Evolutionary conservation across 2,888 invertebrate genomes (phyloP), one percentile per base, ranked within the genome.

Genomic region (Incurvaria masculella): DNA sequence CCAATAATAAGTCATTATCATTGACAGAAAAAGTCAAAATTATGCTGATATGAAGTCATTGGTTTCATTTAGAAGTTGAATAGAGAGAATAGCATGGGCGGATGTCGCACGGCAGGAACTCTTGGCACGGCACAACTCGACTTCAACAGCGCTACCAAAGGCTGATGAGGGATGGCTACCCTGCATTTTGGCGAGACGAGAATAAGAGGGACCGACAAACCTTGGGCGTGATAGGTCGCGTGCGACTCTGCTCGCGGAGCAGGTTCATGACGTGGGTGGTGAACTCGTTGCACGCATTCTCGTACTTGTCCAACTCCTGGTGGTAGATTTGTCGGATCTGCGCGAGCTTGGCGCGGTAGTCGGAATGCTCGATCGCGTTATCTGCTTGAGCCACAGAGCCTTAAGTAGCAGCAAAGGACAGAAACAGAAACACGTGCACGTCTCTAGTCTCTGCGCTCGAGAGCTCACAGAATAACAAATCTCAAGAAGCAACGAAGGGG

Each of bases 251-350:
- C 75, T 98, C 96, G 49, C 97, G 81, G 55, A 98, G 82, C 60
- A 98, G 81, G 74, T 98, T 98, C 91, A 97, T 94, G 57, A 99
- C 99, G 79, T 99, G 99, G n/a, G 97, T 98, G 51, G 99, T 99
- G 78, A 99, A 99, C 81, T 99, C 98, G 73, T 95, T 96, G 81
- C 99, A 99, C n/a, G 98, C 98, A 84, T 98, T 97, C 80, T 99
- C 97, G 68, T 99, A 99, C 83, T 99, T 99, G 78, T 97, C 97
- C 64, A 99, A 78, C 78, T 99, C 99, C 76, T 97, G 95, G 74
- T 98, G 97, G 79, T 99, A 99, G 62, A 99, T 98, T 79, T 95
- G 94, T 52, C 99, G 85, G 69, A 99, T 99, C 81, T 99, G 98
- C 14, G 96, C 94, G 62, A 99, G 83, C 78, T 99, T 99, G 61